Evolutionary conservation across 2,888 invertebrate species (phyloP).

Genomic region (Drosophila merina): DNA sequence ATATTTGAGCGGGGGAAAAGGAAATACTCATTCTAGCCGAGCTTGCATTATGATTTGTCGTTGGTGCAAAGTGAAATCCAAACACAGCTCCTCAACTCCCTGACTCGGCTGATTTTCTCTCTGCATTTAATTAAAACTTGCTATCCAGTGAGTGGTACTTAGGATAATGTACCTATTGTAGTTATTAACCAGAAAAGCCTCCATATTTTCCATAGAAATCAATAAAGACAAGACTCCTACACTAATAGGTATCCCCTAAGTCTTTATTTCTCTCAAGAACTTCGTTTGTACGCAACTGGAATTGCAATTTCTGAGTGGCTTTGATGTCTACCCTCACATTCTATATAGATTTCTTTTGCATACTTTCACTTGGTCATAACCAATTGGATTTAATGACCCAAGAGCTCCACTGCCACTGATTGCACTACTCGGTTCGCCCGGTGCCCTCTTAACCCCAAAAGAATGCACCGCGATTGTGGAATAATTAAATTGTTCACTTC

Average conservation of each 20-base stretch:
- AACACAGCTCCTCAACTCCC: constrained; percentile 14
- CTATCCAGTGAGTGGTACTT: background rate
- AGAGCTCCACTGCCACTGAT: constrained; percentile 28
- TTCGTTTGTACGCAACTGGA: background rate
- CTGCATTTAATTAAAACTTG: constrained; percentile 38
- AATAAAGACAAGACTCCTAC: too few relatives aligned
- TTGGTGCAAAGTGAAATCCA: constrained; percentile 37
- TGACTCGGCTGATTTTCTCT: constrained; percentile 1
- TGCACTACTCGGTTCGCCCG: constrained; percentile 2
- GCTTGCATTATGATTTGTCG: constrained; percentile 40
- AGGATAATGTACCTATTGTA: too few relatives aligned
- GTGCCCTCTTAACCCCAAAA: constrained; percentile 68
- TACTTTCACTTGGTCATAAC: constrained; percentile 61
- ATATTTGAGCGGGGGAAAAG: background rate
- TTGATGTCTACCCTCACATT: constrained; percentile 48
- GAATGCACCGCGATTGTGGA: constrained; percentile 38
- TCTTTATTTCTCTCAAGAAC: background rate
- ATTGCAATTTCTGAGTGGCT: constrained; percentile 44
- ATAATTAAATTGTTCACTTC: constrained; percentile 75
- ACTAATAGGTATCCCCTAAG: background rate
- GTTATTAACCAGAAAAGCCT: too few relatives aligned
- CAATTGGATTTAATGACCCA: constrained; percentile 56
- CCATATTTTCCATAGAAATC: too few relatives aligned
- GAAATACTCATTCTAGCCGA: constrained; percentile 10
- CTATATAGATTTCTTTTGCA: constrained; percentile 17